Evolutionary conservation across 2,113 vertebrate species (phyloP), one percentile per base, ranked within the genome.

Genomic region (Poicephalus gulielmi): DNA sequence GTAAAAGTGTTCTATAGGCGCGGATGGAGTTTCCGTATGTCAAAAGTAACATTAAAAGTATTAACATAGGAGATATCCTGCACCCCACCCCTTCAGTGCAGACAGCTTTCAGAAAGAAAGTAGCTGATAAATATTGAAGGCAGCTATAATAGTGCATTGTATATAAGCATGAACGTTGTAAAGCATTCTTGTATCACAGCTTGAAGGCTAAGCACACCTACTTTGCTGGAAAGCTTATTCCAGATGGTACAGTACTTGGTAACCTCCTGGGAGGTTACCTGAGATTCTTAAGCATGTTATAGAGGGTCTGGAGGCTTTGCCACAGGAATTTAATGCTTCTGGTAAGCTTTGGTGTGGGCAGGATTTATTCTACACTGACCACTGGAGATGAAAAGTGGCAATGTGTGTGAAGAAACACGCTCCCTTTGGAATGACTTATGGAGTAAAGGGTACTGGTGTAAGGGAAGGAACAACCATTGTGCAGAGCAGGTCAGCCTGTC

Each of bases 391-490:
- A 55, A 86, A 71, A 83, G 50, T 30, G 28, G 11, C 0, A 1
- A 1, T n/a, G n/a, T 43, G 46, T 52, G 20, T 74, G 52, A 66
- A 93, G 83, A 86, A 88, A 57, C 13, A 22, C 1, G 47, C 17
- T 92, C 55, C 76, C 64, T 83, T 31, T 92, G 85, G 71, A 93
- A 8, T 9, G 81, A 1, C 39, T 92, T 70, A 33, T 23, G 50
- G 76, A 95, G 31, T 70, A 68, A 74, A 88, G 46, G 14, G 53
- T 67, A 9, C 46, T 77, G 59, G 75, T 92, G 55, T 70, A 83
- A 90, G 90, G 93, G 88, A 94, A 90, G 85, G 83, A 90, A 78
- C 79, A 92, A 6, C 83, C 71, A 83, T 88, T 94, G 85, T 81
- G 80, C 47, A 74, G 64, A 47, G 78, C 85, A 95, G 75, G 59